Evolutionary conservation across 2,888 invertebrate genomes (phyloP), one percentile per base, ranked within the genome.

Genomic region (Oscheius onirici): DNA sequence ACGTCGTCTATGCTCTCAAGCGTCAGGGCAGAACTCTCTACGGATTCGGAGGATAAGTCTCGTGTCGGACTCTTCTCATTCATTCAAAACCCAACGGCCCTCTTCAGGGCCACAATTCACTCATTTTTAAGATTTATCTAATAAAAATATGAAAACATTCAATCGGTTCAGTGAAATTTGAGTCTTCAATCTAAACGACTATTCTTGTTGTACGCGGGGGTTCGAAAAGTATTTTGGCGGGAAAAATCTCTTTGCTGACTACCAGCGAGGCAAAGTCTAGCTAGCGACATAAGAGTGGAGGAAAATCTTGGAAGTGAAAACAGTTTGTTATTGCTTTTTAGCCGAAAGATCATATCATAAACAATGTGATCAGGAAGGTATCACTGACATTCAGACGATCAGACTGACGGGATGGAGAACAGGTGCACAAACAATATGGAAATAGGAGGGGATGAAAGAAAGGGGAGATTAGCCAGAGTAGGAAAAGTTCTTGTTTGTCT

Each of bases 401-500:
- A n/a, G 61, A 46, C 49, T 22, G 60, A 13, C 43, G 41, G 26
- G 41, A 34, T 34, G 8, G 34, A 34, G 58, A 10, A 17, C 63
- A 63, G 63, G 28, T 63, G 63, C 3, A 13, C 49, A 63, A 63
- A 63, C 26, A 63, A 24, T n/a, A 26, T 51, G 51, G 26, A 65
- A 65, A 20, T 49, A 15, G 24, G 55, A 22, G 22, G 44, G 28
- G n/a, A 3, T n/a, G n/a, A n/a, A n/a, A n/a, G n/a, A n/a, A n/a
- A n/a, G n/a, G n/a, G n/a, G n/a, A 28, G 10, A 13, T 17, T 28
- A 43, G 24, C 77, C 77, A 44, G 71, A 74, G 57, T 94, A 97
- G 68, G 91, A 91, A 46, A 95, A 93, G 89, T 99, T 99, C 88
- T 97, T 97, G 86, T 96, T 95, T 54, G 99, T 99, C 90, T 99